Percentiles rank a stretch among this genome's conserved stretches.
These are phyloP conservation scores for Drosophila anomalipes DNA, from an alignment of 2,888 invertebrate species.

Conservation along the genomic window DNA sequence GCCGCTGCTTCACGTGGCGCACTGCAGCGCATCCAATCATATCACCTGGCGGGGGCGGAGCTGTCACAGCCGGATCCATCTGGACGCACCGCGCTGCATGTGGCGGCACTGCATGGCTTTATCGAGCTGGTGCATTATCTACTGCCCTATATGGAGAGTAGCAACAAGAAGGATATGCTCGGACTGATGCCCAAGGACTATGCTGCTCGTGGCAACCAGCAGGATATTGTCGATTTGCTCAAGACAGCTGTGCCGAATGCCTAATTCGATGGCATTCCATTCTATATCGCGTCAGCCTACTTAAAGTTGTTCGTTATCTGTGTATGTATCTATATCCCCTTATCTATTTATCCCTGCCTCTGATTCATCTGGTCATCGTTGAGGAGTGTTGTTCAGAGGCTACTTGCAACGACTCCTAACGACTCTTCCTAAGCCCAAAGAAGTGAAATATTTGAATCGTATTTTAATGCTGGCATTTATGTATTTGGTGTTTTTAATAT, in stretches of 20 bases:
- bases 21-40: slow-evolving; percentile 87
- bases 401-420: background rate
- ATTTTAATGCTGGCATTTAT: slow-evolving; percentile 7
- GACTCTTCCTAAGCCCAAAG: slow-evolving; percentile 5
- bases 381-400: slow-evolving; percentile 8
- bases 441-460: background rate
- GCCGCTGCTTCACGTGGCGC: slow-evolving; percentile 88
- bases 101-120: slow-evolving; percentile 88
- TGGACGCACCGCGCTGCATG: slow-evolving; percentile 89
- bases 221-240: slow-evolving; percentile 27
- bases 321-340: background rate
- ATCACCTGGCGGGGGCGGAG: slow-evolving; percentile 89
- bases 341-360: background rate
- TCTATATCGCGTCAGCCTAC: background rate
- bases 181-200: slow-evolving; percentile 87
- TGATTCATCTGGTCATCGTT: background rate
- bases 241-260: background rate
- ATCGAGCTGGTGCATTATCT: slow-evolving; percentile 86
- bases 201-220: slow-evolving; percentile 82
- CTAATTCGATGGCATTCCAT: slow-evolving; percentile 5
- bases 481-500: slow-evolving; percentile 2
- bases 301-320: slow-evolving; percentile 2
- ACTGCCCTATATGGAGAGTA: slow-evolving; percentile 85
- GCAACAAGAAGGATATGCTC: slow-evolving; percentile 86
- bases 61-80: slow-evolving; percentile 88